Conservation (phyloP, 2,888 invertebrate species). For the Matsumyia berberina region DNA sequence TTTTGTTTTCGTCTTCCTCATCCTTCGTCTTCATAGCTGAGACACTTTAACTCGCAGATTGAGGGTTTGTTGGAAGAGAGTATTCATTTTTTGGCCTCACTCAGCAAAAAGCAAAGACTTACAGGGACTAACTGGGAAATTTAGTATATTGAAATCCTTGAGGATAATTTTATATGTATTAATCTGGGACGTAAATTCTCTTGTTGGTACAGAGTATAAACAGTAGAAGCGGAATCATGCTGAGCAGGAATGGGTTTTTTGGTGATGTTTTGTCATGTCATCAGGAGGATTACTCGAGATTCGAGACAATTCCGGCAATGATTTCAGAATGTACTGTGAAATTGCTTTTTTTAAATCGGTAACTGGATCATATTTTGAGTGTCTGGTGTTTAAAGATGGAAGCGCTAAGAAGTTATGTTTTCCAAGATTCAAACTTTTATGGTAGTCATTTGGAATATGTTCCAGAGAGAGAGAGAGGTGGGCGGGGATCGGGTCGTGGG, state of each 20-base stretch:
- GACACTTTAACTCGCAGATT: conserved; percentile 28
- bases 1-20: neutral
- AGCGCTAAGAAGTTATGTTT: too few species aligned
- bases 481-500: too few species aligned
- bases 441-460: too few species aligned
- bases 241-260: conserved; percentile 34
- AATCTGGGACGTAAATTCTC: conserved; percentile 52
- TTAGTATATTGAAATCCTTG: conserved; percentile 57
- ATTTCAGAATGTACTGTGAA: conserved; percentile 14
- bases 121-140: conserved; percentile 20
- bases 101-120: neutral
- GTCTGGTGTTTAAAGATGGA: neutral
- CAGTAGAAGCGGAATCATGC: conserved; percentile 40
- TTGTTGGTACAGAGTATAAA: conserved; percentile 13
- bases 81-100: conserved; percentile 3
- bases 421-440: too few species aligned
- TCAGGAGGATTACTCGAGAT: conserved; percentile 31
- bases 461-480: too few species aligned
- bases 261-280: conserved; percentile 33
- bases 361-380: neutral
- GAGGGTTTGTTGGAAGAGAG: conserved; percentile 18
- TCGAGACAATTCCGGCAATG: conserved; percentile 20
- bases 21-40: neutral
- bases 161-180: conserved; percentile 62
- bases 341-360: conserved; percentile 14